Conservation (phyloP, 1,140 invertebrate genomes). For the Drosophila tropicalis region DNA sequence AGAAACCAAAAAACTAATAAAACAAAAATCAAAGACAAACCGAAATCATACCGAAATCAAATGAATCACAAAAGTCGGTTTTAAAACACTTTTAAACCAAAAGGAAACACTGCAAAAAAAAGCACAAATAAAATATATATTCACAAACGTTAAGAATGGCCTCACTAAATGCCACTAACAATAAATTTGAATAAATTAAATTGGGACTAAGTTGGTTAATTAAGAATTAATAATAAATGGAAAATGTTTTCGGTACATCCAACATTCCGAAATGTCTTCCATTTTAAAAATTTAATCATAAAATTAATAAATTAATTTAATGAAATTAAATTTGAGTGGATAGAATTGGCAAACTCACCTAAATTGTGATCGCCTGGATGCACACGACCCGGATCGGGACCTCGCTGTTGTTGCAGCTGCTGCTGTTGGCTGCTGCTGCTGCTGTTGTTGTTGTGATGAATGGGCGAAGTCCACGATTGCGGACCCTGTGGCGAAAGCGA, state of each 20-base stretch:
- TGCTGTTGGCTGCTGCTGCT: constrained; percentile 77
- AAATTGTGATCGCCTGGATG: constrained; percentile 84
- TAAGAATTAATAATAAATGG: constrained; percentile 11
- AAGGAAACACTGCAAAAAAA: constrained; percentile 7
- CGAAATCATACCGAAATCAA: constrained; percentile 51
- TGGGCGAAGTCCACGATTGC: constrained; percentile 85
- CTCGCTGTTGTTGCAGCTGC: constrained; percentile 58
- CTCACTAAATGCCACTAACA: not conserved
- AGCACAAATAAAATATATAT: not conserved
- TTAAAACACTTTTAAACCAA: constrained; percentile 23
- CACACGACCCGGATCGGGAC: constrained; percentile 84
- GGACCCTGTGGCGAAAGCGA: constrained; percentile 85
- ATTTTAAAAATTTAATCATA: not conserved
- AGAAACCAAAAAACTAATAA: constrained; percentile 40
- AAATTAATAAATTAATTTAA: not conserved
- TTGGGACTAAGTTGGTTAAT: not conserved
- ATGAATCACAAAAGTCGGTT: constrained; percentile 33
- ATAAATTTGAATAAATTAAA: constrained; percentile 3
- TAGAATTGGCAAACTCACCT: constrained; percentile 56
- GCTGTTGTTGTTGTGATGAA: constrained; percentile 77
- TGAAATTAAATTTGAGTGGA: not conserved
- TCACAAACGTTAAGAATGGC: not conserved
- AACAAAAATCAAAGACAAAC: constrained; percentile 37
- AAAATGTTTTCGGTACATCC: no score
- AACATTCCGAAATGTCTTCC: not conserved